Conservation (phyloP, 2,113 vertebrate genomes). For the Phylloscopus whistleri region DNA sequence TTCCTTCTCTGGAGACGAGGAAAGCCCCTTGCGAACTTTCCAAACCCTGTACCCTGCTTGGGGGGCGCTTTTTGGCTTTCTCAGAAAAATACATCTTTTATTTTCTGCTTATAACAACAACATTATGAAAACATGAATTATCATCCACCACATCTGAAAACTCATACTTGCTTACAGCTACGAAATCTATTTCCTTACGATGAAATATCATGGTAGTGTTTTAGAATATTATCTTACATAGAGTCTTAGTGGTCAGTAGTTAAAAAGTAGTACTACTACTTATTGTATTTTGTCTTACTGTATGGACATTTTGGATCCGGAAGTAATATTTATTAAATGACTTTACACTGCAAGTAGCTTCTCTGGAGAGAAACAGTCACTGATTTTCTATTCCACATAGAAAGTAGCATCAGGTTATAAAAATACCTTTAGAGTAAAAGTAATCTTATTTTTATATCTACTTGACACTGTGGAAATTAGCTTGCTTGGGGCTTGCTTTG, state of each 20-base stretch:
- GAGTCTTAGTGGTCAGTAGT: not conserved
- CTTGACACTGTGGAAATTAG: not conserved
- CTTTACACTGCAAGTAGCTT: not conserved
- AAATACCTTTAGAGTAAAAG: not conserved
- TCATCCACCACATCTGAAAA: too few relatives aligned
- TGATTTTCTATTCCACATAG: not conserved
- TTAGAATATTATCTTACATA: not conserved
- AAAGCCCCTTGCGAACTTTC: too few relatives aligned
- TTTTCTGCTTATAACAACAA: too few relatives aligned
- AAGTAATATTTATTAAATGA: not conserved
- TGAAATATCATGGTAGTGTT: not conserved
- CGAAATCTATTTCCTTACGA: not conserved
- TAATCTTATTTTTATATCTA: not conserved
- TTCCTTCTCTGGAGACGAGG: too few relatives aligned
- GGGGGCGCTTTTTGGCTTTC: too few relatives aligned
- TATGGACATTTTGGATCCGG: not conserved
- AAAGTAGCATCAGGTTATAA: not conserved
- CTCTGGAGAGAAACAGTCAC: not conserved
- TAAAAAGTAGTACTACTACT: not conserved
- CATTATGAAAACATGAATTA: too few relatives aligned
- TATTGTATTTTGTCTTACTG: not conserved
- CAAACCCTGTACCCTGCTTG: too few relatives aligned
- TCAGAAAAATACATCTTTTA: too few relatives aligned
- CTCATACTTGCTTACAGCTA: not conserved
- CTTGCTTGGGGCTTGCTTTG: not conserved